phyloP scores from a whole-genome alignment of 2,888 invertebrate species.

The Catotricha subobsoleta region DNA sequence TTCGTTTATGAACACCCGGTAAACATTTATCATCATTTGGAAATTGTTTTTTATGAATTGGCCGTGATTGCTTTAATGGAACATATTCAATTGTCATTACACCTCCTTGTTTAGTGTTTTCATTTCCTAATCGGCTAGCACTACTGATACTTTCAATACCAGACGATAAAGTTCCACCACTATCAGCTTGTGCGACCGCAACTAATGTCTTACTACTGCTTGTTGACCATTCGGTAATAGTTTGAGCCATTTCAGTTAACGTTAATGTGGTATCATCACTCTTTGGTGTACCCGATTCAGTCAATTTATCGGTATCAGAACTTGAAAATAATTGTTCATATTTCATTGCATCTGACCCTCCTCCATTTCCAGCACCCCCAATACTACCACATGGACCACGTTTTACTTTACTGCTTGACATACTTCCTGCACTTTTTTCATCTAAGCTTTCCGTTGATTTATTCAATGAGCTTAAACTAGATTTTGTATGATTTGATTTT shows the following conservation, averaged over 20 bases:
- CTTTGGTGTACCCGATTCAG: conserved; percentile 50
- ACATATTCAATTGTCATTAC: conserved; percentile 22
- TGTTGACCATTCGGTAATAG: conserved; percentile 69
- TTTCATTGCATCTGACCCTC: conserved; percentile 29
- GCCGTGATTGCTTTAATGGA: conserved; percentile 22
- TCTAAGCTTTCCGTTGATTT: conserved; percentile 36
- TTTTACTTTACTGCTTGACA: conserved; percentile 22
- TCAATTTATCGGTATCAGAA: conserved; percentile 36
- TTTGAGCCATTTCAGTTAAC: conserved; percentile 52
- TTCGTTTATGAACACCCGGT: no score
- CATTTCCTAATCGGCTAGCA: neutral
- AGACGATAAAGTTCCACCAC: no score
- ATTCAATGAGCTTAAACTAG: conserved; percentile 38
- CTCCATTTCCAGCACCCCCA: conserved; percentile 23
- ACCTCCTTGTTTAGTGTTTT: conserved; percentile 17
- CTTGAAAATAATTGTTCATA: conserved; percentile 42
- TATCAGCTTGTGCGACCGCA: conserved; percentile 20
- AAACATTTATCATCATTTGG: neutral
- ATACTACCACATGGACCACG: no score
- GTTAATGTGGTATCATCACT: conserved; percentile 62
- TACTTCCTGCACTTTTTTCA: conserved; percentile 25
- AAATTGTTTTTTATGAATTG: neutral
- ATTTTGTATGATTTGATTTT: conserved; percentile 39
- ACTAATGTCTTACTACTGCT: conserved; percentile 61
- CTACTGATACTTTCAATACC: neutral